A percentile compares a stretch with the other conserved stretches of the same genome.
Conservation (phyloP, 1,140 invertebrate genomes). For the Drosophila kurseongensis region DNA sequence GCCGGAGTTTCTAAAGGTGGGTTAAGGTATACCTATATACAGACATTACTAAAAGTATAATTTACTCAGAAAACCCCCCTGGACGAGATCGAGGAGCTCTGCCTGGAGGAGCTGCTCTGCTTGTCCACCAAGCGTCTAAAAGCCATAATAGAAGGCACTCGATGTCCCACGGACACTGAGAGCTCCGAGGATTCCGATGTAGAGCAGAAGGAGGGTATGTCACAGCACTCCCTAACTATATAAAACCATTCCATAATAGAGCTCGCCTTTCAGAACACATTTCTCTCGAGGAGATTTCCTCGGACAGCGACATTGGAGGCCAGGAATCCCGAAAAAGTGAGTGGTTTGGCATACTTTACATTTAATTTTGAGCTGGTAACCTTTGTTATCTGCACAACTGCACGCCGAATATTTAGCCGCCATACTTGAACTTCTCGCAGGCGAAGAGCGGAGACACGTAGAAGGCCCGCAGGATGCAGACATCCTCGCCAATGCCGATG, state of each 20-base stretch:
- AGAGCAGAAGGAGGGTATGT: conserved; percentile 68
- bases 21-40: background rate
- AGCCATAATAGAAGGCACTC: conserved; percentile 86
- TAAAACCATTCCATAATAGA: background rate
- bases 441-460: conserved; percentile 65
- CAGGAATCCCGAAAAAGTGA: conserved; percentile 52
- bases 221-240: rapidly evolving
- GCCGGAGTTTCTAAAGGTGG: conserved; percentile 86
- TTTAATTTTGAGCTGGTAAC: conserved; percentile 52
- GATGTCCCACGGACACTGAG: conserved; percentile 86
- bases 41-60: background rate
- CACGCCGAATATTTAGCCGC: conserved; percentile 43
- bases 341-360: conserved; percentile 24
- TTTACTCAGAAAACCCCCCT: conserved; percentile 84
- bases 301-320: conserved; percentile 84
- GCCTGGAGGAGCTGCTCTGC: conserved; percentile 87
- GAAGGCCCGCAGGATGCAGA: conserved; percentile 71
- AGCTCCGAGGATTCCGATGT: conserved; percentile 85
- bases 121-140: conserved; percentile 87
- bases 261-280: conserved; percentile 85
- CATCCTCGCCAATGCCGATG: conserved; percentile 67
- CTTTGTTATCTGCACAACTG: conserved; percentile 49
- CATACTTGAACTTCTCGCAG: conserved; percentile 77
- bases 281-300: conserved; percentile 87
- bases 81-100: conserved; percentile 87